Evolutionary conservation across 2,113 vertebrate species (phyloP).

Genomic region (Oreotrochilus melanogaster): DNA sequence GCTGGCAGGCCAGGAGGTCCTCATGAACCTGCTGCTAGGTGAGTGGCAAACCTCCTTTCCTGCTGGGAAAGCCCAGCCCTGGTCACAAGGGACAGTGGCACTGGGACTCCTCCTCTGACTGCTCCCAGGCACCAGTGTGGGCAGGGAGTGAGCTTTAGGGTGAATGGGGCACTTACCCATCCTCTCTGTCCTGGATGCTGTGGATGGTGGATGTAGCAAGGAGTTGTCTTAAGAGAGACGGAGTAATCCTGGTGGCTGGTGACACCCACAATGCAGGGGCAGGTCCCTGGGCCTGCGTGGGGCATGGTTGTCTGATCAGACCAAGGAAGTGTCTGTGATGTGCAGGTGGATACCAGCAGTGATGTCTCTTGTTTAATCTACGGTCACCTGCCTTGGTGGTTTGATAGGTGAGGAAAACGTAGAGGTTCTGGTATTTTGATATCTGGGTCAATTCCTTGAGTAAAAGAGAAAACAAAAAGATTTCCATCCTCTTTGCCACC

Average conservation of each 20-base stretch:
- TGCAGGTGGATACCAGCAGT: not conserved
- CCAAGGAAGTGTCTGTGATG: not conserved
- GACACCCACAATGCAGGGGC: not conserved
- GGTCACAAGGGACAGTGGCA: not conserved
- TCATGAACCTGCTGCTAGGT: conserved; percentile 97
- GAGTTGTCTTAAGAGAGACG: not conserved
- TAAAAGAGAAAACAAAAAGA: not conserved
- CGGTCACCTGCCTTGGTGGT: not conserved
- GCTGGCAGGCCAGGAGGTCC: conserved; percentile 93
- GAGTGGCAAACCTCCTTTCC: conserved; percentile 67
- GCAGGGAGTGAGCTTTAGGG: not conserved
- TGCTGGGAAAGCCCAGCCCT: not conserved
- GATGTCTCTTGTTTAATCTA: not conserved
- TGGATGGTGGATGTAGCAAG: not conserved
- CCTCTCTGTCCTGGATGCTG: rapidly evolving
- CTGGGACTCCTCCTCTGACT: conserved; percentile 40
- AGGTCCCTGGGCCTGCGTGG: not conserved
- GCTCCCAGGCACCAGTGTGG: not conserved
- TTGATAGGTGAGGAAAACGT: not conserved
- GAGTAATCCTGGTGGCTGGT: not conserved
- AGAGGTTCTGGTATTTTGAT: not conserved
- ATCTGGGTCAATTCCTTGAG: not conserved
- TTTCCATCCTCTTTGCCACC: not conserved
- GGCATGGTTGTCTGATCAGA: not conserved
- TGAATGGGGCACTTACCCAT: not conserved